Base-by-base conservation (phyloP, 2,797 vertebrate genomes). In the Brotula barbata region DNA sequence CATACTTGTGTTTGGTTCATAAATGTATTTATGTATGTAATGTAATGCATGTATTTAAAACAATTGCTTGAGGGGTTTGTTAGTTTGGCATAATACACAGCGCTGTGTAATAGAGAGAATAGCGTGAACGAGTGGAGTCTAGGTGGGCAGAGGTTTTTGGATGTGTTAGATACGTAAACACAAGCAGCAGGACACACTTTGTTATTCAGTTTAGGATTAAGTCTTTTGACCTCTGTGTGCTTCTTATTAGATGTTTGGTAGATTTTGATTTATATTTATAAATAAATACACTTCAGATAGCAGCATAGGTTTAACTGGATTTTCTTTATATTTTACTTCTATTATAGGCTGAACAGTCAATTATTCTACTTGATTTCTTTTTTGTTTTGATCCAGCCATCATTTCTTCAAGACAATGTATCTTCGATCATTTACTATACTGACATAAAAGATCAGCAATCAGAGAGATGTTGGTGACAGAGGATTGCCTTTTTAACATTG, bases 181-280 rank as follows among this genome's bases (percentile, higher is more conserved):
- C 10, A 14, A 74, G 46, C 56, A 60, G 67, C 43, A 44, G 52
- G 67, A 54, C 40, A 28, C 43, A 17, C 10, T 2, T 1, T 63
- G 55, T 73, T 72, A 64, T 73, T 54, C 34, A 44, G 46, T 28
- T 45, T 40, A 37, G 16, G 14, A 13, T 34, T 13, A 37, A 83
- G 91, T 90, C 84, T 84, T 73, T 76, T 74, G 86, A 86, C 87
- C 83, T 90, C 83, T 84, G 85, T 70, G 87, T 86, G 86, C 81
- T 85, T 83, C 83, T 89, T 89, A 92, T 89, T 91, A 86, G 55
- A 72, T 81, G 65, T 78, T 46, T 83, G 92, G 91, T 78, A 89
- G 84, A 86, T 90, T 92, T 90, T 87, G 91, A 82, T 93, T 90
- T n/a, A n/a, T n/a, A n/a, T n/a, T n/a, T n/a, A n/a, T n/a, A n/a